Percentiles rank a stretch among this genome's conserved stretches.
phyloP scores from a whole-genome alignment of 2,113 vertebrate species.

The Phoenicopterus ruber region DNA sequence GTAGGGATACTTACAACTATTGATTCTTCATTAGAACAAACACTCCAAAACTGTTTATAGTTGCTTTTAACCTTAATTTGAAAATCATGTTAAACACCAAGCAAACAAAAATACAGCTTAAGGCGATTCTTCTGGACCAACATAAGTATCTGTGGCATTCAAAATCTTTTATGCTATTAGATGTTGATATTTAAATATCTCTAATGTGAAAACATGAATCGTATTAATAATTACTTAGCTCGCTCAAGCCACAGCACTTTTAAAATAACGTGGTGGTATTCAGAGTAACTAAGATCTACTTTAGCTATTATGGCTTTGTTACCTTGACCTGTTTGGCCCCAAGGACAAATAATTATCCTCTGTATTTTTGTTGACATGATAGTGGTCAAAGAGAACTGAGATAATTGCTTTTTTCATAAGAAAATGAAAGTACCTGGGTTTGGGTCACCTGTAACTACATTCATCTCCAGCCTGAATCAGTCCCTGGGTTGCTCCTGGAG shows the following conservation, averaged over 20 bases:
- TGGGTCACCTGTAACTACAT: neutral
- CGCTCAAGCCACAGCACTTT: neutral
- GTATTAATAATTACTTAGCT: neutral
- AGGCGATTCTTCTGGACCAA: neutral
- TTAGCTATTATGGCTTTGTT: neutral
- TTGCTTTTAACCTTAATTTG: neutral
- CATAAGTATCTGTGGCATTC: neutral
- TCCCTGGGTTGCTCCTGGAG: neutral
- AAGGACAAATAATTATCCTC: neutral
- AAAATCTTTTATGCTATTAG: neutral
- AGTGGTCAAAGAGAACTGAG: neutral
- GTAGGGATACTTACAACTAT: neutral
- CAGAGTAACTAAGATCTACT: neutral
- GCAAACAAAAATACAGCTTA: neutral
- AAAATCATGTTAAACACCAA: neutral
- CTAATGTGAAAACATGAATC: neutral
- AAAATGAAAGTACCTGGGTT: neutral
- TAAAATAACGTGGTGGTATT: neutral
- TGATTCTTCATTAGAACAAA: neutral
- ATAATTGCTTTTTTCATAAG: neutral
- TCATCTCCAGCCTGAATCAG: neutral
- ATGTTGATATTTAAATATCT: neutral
- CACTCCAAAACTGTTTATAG: neutral
- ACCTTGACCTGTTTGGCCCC: neutral
- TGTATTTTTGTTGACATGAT: neutral